A percentile compares a stretch with the other conserved stretches of the same genome.
These are phyloP conservation scores for Smittia aterrima DNA, from an alignment of 2,888 invertebrate species.

Conservation along the genomic window DNA sequence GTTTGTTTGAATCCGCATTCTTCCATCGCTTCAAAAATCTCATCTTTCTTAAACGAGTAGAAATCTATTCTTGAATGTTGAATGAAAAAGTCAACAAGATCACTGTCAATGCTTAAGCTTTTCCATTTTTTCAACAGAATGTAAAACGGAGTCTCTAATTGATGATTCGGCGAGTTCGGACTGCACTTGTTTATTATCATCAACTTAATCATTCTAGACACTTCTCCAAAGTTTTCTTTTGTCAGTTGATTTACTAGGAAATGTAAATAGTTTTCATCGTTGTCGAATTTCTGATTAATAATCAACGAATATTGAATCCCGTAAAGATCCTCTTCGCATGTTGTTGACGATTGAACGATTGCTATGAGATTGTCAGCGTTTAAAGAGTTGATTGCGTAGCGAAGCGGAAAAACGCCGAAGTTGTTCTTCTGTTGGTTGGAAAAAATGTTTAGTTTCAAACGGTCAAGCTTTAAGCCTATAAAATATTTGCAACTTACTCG, in stretches of 20 bases:
- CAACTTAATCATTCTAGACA: not conserved
- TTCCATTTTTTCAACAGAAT: not conserved
- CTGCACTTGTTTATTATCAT: not conserved
- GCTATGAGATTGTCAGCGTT: not conserved
- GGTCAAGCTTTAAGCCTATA: not conserved
- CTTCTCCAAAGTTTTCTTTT: not conserved
- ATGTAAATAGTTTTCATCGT: not conserved
- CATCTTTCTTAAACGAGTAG: not conserved
- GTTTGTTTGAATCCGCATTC: not conserved
- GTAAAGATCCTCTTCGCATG: not conserved
- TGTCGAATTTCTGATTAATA: not conserved
- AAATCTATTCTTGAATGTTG: not conserved
- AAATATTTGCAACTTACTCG: not conserved
- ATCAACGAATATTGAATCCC: not conserved
- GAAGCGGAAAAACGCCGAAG: not conserved
- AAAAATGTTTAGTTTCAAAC: no score
- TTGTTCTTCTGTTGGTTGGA: slow-evolving; percentile 2
- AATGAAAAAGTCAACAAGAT: not conserved
- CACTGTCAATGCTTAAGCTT: not conserved
- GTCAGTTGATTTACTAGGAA: not conserved
- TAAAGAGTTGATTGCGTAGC: slow-evolving; percentile 1
- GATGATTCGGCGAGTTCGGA: not conserved
- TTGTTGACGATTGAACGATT: not conserved
- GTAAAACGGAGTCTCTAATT: not conserved
- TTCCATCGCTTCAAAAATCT: not conserved